Percentiles rank a stretch among this genome's conserved stretches.
Evolutionary conservation across 2,113 vertebrate genomes (phyloP).

Genomic region (Phalacrocorax pelagicus): DNA sequence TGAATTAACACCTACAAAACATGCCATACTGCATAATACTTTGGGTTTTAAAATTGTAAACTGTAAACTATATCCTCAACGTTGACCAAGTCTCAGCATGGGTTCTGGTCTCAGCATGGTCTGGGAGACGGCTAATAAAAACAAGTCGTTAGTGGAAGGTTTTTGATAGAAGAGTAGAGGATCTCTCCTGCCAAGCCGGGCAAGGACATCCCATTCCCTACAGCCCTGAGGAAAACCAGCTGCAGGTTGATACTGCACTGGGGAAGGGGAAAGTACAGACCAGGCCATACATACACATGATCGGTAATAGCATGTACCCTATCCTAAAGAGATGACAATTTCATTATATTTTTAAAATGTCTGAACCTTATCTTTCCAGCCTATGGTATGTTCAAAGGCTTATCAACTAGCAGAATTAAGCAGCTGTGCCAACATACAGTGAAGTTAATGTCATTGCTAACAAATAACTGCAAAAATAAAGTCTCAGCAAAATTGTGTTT

Average conservation of each 20-base stretch:
- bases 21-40: neutral
- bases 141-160: neutral
- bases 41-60: neutral
- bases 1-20: neutral
- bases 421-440: neutral
- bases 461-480: neutral
- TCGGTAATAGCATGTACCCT: neutral
- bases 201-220: neutral
- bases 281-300: fast-evolving
- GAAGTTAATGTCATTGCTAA: neutral
- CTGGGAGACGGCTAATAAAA: neutral
- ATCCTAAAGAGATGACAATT: neutral
- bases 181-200: neutral
- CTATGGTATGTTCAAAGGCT: neutral
- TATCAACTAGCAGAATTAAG: neutral
- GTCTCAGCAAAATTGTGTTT: neutral
- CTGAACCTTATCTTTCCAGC: neutral
- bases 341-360: neutral
- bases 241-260: fast-evolving
- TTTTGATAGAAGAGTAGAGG: neutral
- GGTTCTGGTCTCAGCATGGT: neutral
- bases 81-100: neutral
- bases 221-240: neutral
- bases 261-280: neutral
- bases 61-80: neutral